Conservation (phyloP, 2,113 vertebrate species). For the Hippocampus zosterae region DNA sequence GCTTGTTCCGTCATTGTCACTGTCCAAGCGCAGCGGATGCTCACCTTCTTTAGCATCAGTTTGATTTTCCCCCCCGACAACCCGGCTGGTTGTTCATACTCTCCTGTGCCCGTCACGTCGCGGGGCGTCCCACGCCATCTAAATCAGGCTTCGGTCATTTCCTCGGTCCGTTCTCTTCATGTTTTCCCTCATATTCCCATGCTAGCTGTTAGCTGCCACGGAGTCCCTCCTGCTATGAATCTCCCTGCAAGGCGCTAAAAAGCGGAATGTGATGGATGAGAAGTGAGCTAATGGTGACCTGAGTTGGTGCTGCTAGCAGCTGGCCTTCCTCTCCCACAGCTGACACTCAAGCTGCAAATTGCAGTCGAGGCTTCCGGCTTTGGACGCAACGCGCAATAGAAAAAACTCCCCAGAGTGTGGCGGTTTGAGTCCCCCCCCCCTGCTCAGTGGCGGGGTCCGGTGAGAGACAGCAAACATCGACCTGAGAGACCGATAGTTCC, state of each 20-base stretch:
- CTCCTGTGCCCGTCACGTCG: not conserved
- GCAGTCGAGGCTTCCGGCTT: constrained; percentile 40
- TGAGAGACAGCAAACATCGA: not conserved
- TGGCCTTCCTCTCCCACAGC: constrained; percentile 12
- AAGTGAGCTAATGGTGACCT: constrained; percentile 3
- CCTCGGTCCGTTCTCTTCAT: not conserved
- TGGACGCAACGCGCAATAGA: constrained; percentile 14
- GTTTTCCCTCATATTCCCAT: not conserved
- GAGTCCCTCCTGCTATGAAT: constrained; percentile 12
- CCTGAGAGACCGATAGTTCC: too few species aligned
- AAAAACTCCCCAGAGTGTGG: not conserved
- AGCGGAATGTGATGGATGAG: constrained; percentile 29
- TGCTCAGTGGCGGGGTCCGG: not conserved
- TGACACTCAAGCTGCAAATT: constrained; percentile 35
- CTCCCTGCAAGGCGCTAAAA: constrained; percentile 27
- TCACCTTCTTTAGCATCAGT: not conserved
- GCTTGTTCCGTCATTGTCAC: constrained; percentile 5
- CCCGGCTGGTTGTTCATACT: not conserved
- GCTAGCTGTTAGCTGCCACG: not conserved
- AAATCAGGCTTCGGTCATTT: not conserved
- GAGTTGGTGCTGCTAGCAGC: constrained; percentile 44
- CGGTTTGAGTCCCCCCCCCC: not conserved
- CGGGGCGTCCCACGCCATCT: too few species aligned
- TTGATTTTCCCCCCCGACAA: not conserved
- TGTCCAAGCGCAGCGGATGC: not conserved